Evolutionary conservation across 2,888 invertebrate genomes (phyloP).

Genomic region (Lasius platythorax): DNA sequence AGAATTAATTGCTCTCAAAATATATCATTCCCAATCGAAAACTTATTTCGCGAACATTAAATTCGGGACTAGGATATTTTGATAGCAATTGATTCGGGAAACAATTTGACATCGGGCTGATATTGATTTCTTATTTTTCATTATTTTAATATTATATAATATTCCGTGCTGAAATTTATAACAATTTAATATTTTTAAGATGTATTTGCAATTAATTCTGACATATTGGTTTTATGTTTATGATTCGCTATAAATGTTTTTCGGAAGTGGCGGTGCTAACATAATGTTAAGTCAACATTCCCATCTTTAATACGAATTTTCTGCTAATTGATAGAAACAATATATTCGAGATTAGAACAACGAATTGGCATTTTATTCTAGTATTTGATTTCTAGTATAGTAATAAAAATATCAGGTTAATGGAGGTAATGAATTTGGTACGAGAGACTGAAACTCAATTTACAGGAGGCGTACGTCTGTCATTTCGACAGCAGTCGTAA

Average conservation of each 20-base stretch:
- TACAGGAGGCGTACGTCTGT: not conserved
- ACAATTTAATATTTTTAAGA: not conserved
- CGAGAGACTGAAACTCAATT: conserved; percentile 14
- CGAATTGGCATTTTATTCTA: not conserved
- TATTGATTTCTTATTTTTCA: no score
- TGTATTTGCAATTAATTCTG: not conserved
- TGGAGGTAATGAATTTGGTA: not conserved
- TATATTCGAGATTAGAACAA: not conserved
- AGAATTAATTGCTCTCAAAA: not conserved
- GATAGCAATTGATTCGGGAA: no score
- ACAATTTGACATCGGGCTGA: no score
- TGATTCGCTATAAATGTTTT: not conserved
- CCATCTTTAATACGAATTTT: not conserved
- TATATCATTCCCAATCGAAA: no score
- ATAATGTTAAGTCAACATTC: not conserved
- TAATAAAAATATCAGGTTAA: not conserved
- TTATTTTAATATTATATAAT: not conserved
- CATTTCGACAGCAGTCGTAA: not conserved
- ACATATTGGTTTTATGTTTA: not conserved
- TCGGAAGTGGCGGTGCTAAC: not conserved
- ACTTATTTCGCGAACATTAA: no score
- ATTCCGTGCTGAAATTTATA: not conserved
- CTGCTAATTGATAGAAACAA: not conserved
- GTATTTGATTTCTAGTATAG: not conserved
- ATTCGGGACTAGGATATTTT: no score